Conservation (phyloP, 2,797 vertebrate genomes). For the Centropyge bicolor region DNA sequence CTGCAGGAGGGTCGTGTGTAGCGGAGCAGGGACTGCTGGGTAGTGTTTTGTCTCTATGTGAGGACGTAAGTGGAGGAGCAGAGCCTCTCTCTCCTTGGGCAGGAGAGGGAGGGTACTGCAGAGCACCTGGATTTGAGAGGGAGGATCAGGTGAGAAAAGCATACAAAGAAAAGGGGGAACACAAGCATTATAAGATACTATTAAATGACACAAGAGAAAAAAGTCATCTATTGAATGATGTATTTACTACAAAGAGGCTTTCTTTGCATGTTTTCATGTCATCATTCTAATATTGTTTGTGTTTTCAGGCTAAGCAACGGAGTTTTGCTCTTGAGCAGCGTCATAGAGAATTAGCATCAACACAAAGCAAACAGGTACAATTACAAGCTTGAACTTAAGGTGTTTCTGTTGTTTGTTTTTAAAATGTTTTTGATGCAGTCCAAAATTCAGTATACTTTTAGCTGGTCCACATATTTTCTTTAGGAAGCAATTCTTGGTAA, state of each 20-base stretch:
- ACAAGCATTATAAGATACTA: constrained; percentile 15
- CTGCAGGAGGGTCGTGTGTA: constrained; percentile 82
- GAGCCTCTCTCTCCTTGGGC: constrained; percentile 86
- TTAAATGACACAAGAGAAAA: neutral
- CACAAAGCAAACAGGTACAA: constrained; percentile 96
- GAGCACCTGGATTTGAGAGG: constrained; percentile 97
- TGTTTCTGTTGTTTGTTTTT: neutral
- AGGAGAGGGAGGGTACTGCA: constrained; percentile 92
- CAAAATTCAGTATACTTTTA: neutral
- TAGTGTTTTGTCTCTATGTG: constrained; percentile 88
- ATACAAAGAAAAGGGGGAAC: constrained; percentile 25
- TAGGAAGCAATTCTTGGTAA: neutral
- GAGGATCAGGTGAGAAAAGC: constrained; percentile 93
- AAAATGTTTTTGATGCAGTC: neutral
- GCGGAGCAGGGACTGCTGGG: constrained; percentile 92
- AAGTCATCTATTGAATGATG: neutral
- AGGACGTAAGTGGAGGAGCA: constrained; percentile 86
- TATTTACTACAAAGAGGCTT: constrained; percentile 18
- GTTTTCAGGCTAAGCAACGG: constrained; percentile 92
- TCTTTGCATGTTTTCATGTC: neutral
- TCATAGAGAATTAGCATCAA: constrained; percentile 89
- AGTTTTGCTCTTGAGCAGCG: constrained; percentile 92
- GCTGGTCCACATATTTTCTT: neutral
- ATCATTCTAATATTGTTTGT: constrained; percentile 2
- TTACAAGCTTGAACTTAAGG: neutral